These are phyloP conservation scores for Drepana falcataria DNA, from an alignment of 2,888 invertebrate species.

Conservation along the genomic window DNA sequence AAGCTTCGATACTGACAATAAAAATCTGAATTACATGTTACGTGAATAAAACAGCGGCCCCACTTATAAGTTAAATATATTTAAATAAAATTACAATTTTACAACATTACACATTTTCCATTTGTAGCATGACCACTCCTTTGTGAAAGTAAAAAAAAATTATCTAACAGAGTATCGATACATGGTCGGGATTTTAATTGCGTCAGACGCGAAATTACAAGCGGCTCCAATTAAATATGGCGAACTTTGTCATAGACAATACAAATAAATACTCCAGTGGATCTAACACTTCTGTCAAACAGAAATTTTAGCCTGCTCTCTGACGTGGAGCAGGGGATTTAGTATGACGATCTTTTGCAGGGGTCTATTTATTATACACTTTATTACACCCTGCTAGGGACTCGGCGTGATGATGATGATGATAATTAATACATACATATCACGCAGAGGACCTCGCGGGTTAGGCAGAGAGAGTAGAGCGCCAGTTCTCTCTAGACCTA, in stretches of 20 bases:
- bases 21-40: too few relatives aligned
- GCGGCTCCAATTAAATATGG: conserved; percentile 4
- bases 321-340: too few relatives aligned
- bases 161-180: conserved; percentile 18
- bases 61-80: conserved; percentile 63
- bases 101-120: conserved; percentile 52
- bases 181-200: conserved; percentile 1
- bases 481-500: too few relatives aligned
- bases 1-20: too few relatives aligned
- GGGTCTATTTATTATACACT: too few relatives aligned
- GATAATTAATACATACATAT: too few relatives aligned
- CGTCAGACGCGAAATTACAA: conserved; percentile 21
- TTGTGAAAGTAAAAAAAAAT: conserved; percentile 44
- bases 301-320: conserved; percentile 3
- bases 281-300: conserved; percentile 5
- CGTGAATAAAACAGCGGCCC: conserved; percentile 43
- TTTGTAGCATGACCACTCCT: conserved; percentile 65
- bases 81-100: conserved; percentile 63
- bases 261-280: conserved; percentile 3
- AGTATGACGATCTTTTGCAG: too few relatives aligned
- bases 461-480: too few relatives aligned
- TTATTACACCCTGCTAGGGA: too few relatives aligned
- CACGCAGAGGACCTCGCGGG: too few relatives aligned
- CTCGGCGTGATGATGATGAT: too few relatives aligned
- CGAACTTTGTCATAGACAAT: neutral